These are phyloP conservation scores for Penaeus indicus DNA, from an alignment of 1,140 invertebrate species.

Conservation along the genomic window DNA sequence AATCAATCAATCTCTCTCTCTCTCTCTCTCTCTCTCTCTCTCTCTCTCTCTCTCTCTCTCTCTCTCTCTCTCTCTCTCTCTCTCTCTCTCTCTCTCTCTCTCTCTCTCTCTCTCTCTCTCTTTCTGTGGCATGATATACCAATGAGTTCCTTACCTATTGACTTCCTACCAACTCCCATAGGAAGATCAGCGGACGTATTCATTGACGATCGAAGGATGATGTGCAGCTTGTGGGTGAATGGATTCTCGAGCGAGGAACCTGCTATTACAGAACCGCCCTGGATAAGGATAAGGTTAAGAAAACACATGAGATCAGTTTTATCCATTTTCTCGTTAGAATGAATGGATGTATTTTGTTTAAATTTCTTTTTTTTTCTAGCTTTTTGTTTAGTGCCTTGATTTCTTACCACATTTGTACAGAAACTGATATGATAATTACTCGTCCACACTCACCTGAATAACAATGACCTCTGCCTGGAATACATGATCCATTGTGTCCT, in stretches of 20 bases:
- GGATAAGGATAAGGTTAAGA: neutral
- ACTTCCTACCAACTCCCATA: conserved; percentile 1
- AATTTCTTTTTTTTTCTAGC: no score
- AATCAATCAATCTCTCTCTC: neutral
- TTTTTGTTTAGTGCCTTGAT: no score
- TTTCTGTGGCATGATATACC: neutral
- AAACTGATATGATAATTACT: neutral
- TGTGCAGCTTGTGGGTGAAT: conserved; percentile 39
- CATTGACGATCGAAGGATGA: conserved; percentile 29
- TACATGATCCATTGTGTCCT: conserved; percentile 43
- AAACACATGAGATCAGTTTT: neutral
- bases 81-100: no score
- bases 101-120: no score
- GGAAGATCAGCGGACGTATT: conserved; percentile 16
- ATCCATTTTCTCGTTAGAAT: no score
- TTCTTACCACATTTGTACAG: no score
- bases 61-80: no score
- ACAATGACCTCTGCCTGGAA: conserved; percentile 20
- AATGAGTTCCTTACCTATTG: conserved; percentile 42
- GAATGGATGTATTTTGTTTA: no score
- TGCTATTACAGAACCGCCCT: conserved; percentile 4
- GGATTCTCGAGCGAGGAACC: conserved; percentile 4
- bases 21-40: no score
- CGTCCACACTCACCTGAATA: conserved; percentile 8
- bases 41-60: no score